Base-by-base conservation (phyloP, 1,140 invertebrate species). In the Bombus waltoni region DNA sequence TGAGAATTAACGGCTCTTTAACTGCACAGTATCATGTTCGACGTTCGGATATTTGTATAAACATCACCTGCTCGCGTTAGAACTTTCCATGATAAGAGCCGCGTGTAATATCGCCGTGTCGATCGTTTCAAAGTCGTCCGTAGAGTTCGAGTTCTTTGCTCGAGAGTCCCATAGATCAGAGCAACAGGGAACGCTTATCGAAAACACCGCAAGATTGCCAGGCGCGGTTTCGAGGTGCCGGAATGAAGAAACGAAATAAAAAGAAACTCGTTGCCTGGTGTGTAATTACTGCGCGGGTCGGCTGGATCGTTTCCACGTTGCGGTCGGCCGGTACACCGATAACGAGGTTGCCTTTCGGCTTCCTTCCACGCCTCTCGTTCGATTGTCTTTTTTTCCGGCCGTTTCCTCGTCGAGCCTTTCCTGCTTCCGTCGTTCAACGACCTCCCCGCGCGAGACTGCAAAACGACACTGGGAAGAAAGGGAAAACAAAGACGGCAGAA, bases 401-500 rank as follows among this genome's bases (percentile, higher is more conserved):
- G 15, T 32, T 25, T 44, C 22, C 44, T 38, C n/a, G 40, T 18
- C 75, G 82, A 88, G 85, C 88, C 80, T 84, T 87, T 78, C 75
- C 86, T 70, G 86, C 84, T 87, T 91, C 90, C 86, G 81, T 89
- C 81, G 86, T 83, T 87, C 86, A 82, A 91, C 90, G 92, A 94
- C 92, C 92, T 90, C 93, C 93, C 92, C 94, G 89, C 93, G 89
- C 91, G 79, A 91, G 89, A 92, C 92, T 94, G 90, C 93, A 91
- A 94, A 94, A 94, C 94, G 94, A 95, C 94, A 95, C 95, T 95
- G 94, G 88, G 93, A 95, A 95, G 94, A 95, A 91, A 95, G 94
- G 92, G 94, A 95, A 95, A 95, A 95, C 94, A 95, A 95, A 95
- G 94, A 94, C 94, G 91, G 92, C 87, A 89, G 91, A 93, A 93